Conservation (phyloP, 1,140 invertebrate genomes). For the Lordiphosa collinella region DNA sequence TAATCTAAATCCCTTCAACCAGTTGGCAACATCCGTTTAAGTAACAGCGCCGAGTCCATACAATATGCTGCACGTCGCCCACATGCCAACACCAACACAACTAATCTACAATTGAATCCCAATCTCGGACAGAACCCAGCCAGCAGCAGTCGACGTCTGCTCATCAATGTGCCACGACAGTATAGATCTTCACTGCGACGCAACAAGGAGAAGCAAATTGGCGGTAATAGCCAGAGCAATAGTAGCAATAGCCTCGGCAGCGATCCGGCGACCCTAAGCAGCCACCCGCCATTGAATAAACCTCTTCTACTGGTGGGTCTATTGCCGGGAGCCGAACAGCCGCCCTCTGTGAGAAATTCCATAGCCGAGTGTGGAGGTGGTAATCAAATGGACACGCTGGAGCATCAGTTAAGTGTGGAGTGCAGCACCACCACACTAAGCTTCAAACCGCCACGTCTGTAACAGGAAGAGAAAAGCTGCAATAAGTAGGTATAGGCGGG, state of each 20-base stretch:
- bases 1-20: slow-evolving; percentile 3
- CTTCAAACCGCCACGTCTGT: slow-evolving; percentile 67
- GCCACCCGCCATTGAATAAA: slow-evolving; percentile 38
- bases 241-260: slow-evolving; percentile 65
- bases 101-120: slow-evolving; percentile 59
- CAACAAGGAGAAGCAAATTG: slow-evolving; percentile 84
- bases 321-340: slow-evolving; percentile 59
- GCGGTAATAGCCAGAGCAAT: slow-evolving; percentile 58
- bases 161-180: slow-evolving; percentile 83
- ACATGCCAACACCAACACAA: slow-evolving; percentile 65
- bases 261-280: slow-evolving; percentile 28
- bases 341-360: slow-evolving; percentile 64
- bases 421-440: slow-evolving; percentile 61
- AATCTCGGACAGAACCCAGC: slow-evolving; percentile 38
- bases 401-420: slow-evolving; percentile 40
- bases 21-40: slow-evolving; percentile 83
- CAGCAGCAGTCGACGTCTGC: slow-evolving; percentile 80
- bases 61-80: slow-evolving; percentile 81
- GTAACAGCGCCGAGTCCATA: slow-evolving; percentile 85
- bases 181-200: slow-evolving; percentile 84
- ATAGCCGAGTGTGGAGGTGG: slow-evolving; percentile 63
- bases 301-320: slow-evolving; percentile 59
- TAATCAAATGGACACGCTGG: slow-evolving; percentile 48
- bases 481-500: not conserved
- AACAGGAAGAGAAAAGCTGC: slow-evolving; percentile 41